These are phyloP conservation scores for Drosophila bocki DNA, from an alignment of 1,140 invertebrate genomes.

Conservation along the genomic window DNA sequence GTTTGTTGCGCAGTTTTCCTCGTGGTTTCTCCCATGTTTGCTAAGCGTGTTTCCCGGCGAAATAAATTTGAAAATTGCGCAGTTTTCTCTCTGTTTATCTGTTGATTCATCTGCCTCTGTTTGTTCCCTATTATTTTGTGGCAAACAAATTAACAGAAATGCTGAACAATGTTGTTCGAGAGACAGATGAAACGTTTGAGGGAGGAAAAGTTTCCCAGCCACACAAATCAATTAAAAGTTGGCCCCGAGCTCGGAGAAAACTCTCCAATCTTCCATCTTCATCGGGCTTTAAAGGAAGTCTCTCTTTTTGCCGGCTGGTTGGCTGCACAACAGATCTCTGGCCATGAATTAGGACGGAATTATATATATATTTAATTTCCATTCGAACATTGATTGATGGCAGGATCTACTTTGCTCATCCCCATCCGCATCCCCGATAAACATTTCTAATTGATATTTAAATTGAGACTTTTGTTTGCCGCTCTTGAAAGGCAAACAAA, in stretches of 20 bases:
- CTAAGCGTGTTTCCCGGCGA: conserved; percentile 18
- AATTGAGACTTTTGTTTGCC: conserved; percentile 47
- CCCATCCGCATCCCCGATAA: conserved; percentile 6
- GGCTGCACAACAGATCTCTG: background rate
- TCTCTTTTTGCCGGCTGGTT: conserved; percentile 1
- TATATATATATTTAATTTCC: conserved; percentile 5
- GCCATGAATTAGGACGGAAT: conserved; percentile 14
- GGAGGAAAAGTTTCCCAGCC: conserved; percentile 40
- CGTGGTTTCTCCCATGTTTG: conserved; percentile 27
- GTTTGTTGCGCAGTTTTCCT: conserved; percentile 35
- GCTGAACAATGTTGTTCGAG: conserved; percentile 31
- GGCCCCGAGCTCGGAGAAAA: conserved; percentile 19
- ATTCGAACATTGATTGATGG: conserved; percentile 41
- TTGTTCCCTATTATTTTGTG: conserved; percentile 13
- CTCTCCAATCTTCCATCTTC: conserved; percentile 38
- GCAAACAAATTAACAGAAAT: conserved; percentile 52
- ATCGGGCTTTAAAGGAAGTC: conserved; percentile 27
- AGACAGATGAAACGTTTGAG: background rate
- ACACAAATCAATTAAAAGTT: conserved; percentile 67
- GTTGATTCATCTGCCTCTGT: conserved; percentile 17
- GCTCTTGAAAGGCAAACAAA: background rate
- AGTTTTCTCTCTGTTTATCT: conserved; percentile 40
- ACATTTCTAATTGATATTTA: conserved; percentile 46
- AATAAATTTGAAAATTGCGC: conserved; percentile 37
- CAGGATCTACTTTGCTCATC: conserved; percentile 1